These are phyloP conservation scores for Andrena cerasifolii DNA, from an alignment of 1,140 invertebrate species.

Conservation along the genomic window DNA sequence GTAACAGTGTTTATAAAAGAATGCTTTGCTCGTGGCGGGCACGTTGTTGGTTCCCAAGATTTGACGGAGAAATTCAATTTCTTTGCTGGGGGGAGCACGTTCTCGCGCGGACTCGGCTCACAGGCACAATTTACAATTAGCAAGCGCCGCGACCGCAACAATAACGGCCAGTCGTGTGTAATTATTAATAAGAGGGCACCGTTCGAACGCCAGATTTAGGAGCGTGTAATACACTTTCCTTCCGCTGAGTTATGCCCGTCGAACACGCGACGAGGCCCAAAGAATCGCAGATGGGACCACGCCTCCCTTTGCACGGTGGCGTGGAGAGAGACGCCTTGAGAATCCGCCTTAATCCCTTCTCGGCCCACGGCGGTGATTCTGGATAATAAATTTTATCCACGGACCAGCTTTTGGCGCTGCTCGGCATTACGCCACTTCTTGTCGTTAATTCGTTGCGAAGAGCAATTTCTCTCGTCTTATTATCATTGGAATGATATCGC, in stretches of 20 bases:
- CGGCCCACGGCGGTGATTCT: conserved; percentile 6
- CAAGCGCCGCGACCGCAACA: not conserved
- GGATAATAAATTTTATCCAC: conserved; percentile 18
- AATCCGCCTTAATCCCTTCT: conserved; percentile 26
- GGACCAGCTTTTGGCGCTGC: not conserved
- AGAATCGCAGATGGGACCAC: not conserved
- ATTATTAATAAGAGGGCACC: conserved; percentile 19
- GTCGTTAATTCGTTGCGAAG: conserved; percentile 15
- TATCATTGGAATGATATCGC: not conserved
- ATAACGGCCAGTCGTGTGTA: not conserved
- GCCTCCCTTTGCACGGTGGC: not conserved
- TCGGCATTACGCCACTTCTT: conserved; percentile 6
- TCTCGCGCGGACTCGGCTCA: not conserved
- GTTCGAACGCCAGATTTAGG: not conserved
- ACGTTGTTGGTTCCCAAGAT: too few species aligned
- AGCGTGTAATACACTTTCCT: not conserved
- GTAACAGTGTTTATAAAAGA: too few species aligned
- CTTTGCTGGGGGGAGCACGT: not conserved
- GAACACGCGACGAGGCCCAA: conserved; percentile 5
- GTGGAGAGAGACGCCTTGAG: not conserved
- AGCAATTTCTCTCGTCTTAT: not conserved
- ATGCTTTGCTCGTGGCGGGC: too few species aligned
- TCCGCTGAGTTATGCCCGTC: not conserved
- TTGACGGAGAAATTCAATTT: not conserved
- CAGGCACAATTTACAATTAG: conserved; percentile 7